phyloP scores from a whole-genome alignment of 2,797 vertebrate species.

The Squalus acanthias region DNA sequence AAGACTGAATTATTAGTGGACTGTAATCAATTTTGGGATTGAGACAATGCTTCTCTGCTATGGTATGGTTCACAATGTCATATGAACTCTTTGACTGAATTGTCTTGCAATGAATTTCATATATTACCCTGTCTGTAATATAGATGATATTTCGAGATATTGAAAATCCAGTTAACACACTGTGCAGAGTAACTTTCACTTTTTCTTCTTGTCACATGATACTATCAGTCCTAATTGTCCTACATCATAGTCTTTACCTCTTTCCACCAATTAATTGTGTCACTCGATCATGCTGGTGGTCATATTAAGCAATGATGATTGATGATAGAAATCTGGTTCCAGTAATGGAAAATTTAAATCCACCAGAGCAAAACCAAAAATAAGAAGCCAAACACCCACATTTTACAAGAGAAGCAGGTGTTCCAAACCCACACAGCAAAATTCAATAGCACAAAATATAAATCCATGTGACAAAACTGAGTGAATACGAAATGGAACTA shows the following conservation, averaged over 20 bases:
- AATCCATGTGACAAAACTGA: neutral
- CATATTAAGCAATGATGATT: neutral
- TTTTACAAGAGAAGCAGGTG: neutral
- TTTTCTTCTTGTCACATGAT: neutral
- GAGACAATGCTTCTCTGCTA: neutral
- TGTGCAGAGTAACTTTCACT: neutral
- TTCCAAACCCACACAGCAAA: neutral
- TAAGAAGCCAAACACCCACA: neutral
- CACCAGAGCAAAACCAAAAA: neutral
- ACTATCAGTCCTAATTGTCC: neutral
- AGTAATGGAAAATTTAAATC: neutral
- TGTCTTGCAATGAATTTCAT: neutral
- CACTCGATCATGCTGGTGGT: neutral
- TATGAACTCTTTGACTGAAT: neutral
- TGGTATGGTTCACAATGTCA: neutral
- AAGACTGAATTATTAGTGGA: neutral
- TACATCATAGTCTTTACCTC: neutral
- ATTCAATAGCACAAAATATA: neutral
- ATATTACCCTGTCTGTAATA: neutral
- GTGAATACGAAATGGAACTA: conserved; percentile 10
- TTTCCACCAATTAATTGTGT: neutral
- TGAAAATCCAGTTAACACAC: neutral
- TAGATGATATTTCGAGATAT: neutral
- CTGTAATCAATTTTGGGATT: neutral
- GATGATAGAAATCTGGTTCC: neutral